Base-by-base conservation (phyloP, 2,113 vertebrate species). In the Lates calcarifer region DNA sequence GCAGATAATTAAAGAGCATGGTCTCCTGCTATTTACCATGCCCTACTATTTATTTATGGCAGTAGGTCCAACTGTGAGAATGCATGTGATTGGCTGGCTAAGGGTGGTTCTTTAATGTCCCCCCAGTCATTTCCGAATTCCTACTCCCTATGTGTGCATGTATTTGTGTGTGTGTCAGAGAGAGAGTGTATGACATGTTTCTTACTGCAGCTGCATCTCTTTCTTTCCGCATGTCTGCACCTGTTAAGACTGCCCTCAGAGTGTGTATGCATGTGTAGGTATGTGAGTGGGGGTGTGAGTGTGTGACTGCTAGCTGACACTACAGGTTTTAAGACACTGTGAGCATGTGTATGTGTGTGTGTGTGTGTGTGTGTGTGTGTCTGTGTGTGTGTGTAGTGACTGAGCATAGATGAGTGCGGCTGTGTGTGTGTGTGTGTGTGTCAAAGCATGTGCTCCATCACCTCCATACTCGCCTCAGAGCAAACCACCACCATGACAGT, bases 1-100 rank as follows among this genome's bases (percentile, higher is more conserved):
- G 80, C 6, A 84, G 67, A 86, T 78, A 68, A 87, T 83, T 79
- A 78, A 75, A 83, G 74, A 55, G 51, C 22, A 57, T 10, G 24
- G 29, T 49, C 28, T 74, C 3, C 31, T 63, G 15, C 11, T 72
- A 62, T 81, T 39, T 24, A 70, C 41, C 22, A 18, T 55, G 31
- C 5, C 15, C 11, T n/a, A 18, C n/a, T 53, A 28, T 47, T 77
- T 64, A 68, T 56, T 80, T 70, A 8, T 43, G 41, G 61, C 6
- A 65, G 29, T 71, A 20, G 22, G 41, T 53, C 33, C 9, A n/a
- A 37, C 26, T 43, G 20, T 73, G 72, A 41, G 45, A n/a, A 61
- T 70, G 45, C n/a, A 69, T 63, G 39, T 20, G 17, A 70, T 14
- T 58, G 70, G 45, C 20, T 49, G 65, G 0, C 5, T 22, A 28